These are phyloP conservation scores for Lepidonotus clava DNA, from an alignment of 2,888 invertebrate genomes.

Conservation along the genomic window DNA sequence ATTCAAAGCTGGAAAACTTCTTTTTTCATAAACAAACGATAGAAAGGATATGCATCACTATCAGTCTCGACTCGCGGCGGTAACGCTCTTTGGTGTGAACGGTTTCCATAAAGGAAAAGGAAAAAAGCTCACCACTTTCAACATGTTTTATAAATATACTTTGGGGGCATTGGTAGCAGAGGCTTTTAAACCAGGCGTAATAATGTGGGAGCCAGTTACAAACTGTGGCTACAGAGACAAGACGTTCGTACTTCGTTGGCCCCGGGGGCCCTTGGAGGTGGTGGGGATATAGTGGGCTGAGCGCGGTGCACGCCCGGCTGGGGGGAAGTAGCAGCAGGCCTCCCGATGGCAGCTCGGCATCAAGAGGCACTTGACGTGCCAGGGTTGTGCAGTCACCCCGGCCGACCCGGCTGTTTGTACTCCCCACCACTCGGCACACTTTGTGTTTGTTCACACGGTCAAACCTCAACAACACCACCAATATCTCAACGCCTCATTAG, in stretches of 20 bases:
- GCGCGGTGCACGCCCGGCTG: background rate
- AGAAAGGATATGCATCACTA: constrained; percentile 10
- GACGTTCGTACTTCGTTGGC: background rate
- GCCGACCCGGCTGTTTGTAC: constrained; percentile 34
- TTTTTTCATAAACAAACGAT: constrained; percentile 11
- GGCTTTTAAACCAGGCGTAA: no score
- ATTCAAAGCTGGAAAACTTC: constrained; percentile 18
- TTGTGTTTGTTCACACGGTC: constrained; percentile 51
- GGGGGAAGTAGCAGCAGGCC: background rate
- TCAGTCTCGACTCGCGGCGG: background rate
- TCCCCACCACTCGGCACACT: constrained; percentile 15
- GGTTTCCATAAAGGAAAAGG: background rate
- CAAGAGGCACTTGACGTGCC: constrained; percentile 45
- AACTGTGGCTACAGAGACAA: background rate
- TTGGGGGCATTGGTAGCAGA: background rate
- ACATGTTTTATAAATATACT: constrained; percentile 14
- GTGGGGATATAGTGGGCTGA: background rate
- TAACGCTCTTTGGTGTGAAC: background rate
- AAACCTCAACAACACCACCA: constrained; percentile 27
- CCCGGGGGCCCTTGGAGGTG: constrained; percentile 11
- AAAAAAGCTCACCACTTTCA: background rate
- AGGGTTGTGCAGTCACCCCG: constrained; percentile 29
- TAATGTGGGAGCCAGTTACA: no score
- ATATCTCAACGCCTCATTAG: constrained; percentile 38
- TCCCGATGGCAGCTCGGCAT: background rate